Conservation (phyloP, 2,888 invertebrate genomes). For the Lucinisca nassula region DNA sequence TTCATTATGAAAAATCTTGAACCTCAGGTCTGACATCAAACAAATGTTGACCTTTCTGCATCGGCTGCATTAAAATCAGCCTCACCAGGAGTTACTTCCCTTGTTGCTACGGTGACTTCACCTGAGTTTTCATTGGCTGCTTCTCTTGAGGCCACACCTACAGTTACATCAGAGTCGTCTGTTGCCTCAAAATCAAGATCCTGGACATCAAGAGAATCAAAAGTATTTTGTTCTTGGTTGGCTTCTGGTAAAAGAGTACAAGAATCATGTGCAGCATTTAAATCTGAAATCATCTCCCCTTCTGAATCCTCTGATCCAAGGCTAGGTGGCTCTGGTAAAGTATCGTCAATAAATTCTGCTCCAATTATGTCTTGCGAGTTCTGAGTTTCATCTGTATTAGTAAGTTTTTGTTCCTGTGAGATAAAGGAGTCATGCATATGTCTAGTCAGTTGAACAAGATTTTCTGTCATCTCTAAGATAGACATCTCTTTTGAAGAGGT, state of each 20-base stretch:
- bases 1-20: background rate
- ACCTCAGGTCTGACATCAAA: background rate
- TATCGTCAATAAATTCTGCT: background rate
- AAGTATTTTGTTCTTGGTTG: background rate
- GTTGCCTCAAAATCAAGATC: background rate
- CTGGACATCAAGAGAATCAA: background rate
- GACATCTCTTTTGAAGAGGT: slow-evolving; percentile 63
- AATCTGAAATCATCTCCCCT: background rate
- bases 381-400: background rate
- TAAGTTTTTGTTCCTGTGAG: slow-evolving; percentile 24
- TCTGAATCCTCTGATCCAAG: background rate
- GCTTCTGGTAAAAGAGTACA: too few species aligned
- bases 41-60: background rate
- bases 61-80: background rate
- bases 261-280: too few species aligned
- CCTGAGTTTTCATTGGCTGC: slow-evolving; percentile 16
- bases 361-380: background rate
- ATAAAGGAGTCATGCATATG: slow-evolving; percentile 68
- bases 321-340: slow-evolving; percentile 38
- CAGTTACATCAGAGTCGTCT: background rate
- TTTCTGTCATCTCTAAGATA: slow-evolving; percentile 79
- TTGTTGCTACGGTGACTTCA: background rate
- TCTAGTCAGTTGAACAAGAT: slow-evolving; percentile 77
- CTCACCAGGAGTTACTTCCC: background rate
- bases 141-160: background rate